Conservation (phyloP, 1,140 invertebrate genomes). For the Trigoniulus corallinus region DNA sequence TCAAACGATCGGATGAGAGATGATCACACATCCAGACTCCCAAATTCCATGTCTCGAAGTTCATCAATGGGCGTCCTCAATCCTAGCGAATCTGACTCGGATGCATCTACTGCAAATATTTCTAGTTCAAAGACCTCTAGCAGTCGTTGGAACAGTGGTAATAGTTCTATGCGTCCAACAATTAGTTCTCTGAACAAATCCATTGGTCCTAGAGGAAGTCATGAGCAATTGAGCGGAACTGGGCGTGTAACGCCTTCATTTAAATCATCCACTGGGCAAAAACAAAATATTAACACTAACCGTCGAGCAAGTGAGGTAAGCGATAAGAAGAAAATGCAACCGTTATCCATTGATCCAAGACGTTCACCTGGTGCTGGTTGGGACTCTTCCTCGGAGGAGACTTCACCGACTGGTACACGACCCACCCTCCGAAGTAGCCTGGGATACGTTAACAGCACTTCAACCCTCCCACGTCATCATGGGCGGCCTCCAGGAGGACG, state of each 20-base stretch:
- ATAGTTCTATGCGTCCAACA: slow-evolving; percentile 53
- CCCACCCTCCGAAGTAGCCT: not conserved
- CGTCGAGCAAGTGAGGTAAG: slow-evolving; percentile 21
- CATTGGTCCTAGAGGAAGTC: slow-evolving; percentile 21
- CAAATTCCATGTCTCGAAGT: not conserved
- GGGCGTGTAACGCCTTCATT: slow-evolving; percentile 5
- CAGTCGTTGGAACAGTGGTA: not conserved
- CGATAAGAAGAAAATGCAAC: not conserved
- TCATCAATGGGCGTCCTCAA: not conserved
- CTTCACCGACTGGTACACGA: not conserved
- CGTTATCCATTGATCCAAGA: slow-evolving; percentile 13
- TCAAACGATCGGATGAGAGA: too few species aligned
- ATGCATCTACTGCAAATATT: not conserved
- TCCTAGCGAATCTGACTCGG: not conserved
- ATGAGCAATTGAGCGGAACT: slow-evolving; percentile 20
- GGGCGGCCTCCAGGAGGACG: too few species aligned
- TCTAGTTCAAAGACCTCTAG: not conserved
- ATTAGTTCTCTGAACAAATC: slow-evolving; percentile 62
- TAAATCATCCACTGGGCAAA: not conserved
- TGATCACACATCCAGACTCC: not conserved
- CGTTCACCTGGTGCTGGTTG: not conserved
- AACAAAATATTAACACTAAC: slow-evolving; percentile 22
- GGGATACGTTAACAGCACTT: not conserved
- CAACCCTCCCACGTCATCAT: not conserved
- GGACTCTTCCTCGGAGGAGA: slow-evolving; percentile 6